Base-by-base conservation (phyloP, 2,113 vertebrate species). In the Scomber scombrus region DNA sequence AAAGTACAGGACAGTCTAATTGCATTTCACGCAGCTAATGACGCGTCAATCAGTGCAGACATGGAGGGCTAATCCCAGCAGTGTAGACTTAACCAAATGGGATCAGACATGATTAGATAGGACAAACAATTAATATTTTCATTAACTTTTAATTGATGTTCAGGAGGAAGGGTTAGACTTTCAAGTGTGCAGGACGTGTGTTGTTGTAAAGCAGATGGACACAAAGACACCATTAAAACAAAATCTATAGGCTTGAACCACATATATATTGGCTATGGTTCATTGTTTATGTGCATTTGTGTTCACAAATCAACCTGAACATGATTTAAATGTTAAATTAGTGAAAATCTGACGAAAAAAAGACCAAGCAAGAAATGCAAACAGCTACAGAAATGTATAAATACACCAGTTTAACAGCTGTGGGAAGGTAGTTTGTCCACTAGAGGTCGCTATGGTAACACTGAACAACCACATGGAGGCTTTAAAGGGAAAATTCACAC, bases 21-120 rank as follows among this genome's bases (percentile, higher is more conserved):
- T 89, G 75, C 87, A 90, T 92, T 91, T 91, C 81, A 73, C 82
- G n/a, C 71, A 74, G 31, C 72, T 80, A 64, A 82, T 62, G 77
- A 71, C 13, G 50, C 70, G 47, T 71, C 75, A 75, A 76, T 78
- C 74, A 63, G 84, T 19, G 45, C 74, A 21, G 46, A 85, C 60
- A 79, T 62, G 11, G 43, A 10, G 58, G 58, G 40, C 73, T 71
- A 85, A 85, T 68, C 83, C 75, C 23, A 16, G 3, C 14, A 18
- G 14, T 12, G 69, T 50, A 80, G 83, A 89, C 73, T 80, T 52
- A 80, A 67, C 49, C 76, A 79, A 89, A 89, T 84, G n/a, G 84
- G 83, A 89, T 90, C 89, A 93, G 85, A 91, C 87, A n/a, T 80
- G 82, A 90, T 93, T 91, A 90, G 71, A 91, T 80, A 55, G 69